These are phyloP conservation scores for Stigmatopora argus DNA, from an alignment of 2,113 vertebrate species.

Conservation along the genomic window DNA sequence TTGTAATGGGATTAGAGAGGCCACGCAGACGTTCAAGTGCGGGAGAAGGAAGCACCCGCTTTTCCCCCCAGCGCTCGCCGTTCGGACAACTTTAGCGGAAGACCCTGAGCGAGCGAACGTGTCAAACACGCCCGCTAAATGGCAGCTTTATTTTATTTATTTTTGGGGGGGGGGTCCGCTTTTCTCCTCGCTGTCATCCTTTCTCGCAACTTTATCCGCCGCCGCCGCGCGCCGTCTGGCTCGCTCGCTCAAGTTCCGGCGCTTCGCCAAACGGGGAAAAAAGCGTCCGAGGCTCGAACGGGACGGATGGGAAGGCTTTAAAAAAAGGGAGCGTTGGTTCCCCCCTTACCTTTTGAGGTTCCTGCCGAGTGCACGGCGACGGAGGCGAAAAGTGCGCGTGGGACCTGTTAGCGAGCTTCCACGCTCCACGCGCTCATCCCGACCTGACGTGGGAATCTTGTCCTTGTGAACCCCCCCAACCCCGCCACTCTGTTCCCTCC, in stretches of 20 bases:
- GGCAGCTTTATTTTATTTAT: neutral
- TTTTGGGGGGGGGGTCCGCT: no score
- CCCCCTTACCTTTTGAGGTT: conserved; percentile 54
- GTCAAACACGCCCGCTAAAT: conserved; percentile 4
- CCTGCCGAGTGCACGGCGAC: conserved; percentile 62
- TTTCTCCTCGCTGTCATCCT: neutral
- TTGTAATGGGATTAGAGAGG: neutral
- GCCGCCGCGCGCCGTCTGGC: no score
- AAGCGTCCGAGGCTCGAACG: neutral
- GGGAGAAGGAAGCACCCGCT: no score
- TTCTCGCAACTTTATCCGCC: neutral
- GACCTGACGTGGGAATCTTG: conserved; percentile 58
- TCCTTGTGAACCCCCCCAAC: conserved; percentile 48
- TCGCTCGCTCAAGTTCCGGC: neutral
- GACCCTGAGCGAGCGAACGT: neutral
- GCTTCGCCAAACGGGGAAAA: neutral
- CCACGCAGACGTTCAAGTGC: neutral
- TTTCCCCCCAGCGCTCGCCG: neutral
- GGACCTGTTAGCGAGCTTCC: conserved; percentile 83
- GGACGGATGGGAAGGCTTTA: no score
- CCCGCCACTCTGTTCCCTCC: conserved; percentile 1
- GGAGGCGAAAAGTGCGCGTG: conserved; percentile 77
- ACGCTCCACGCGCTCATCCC: conserved; percentile 78
- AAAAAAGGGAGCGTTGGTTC: neutral
- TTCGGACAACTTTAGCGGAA: neutral